Evolutionary conservation across 2,113 vertebrate species (phyloP), one percentile per base, ranked within the genome.

Genomic region (Sialia sialis): DNA sequence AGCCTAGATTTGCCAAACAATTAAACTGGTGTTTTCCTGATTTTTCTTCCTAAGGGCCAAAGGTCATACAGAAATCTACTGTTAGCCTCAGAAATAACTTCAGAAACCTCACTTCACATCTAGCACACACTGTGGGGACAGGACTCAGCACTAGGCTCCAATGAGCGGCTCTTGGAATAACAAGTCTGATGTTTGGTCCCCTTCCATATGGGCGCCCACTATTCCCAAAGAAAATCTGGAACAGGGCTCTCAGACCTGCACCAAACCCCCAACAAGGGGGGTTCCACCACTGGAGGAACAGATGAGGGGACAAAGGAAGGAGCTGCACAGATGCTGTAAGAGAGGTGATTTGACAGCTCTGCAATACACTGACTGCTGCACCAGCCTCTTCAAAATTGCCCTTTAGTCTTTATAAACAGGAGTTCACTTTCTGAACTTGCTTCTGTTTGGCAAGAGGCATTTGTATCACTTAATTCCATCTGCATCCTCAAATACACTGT

Each of bases 51-150:
- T 4, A 41, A 10, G 10, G 77, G 36, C 49, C 36, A 54, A 64
- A 62, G 8, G 16, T 66, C 36, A 43, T 14, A 49, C 3, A 9
- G 67, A 94, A 83, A 68, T 7, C 19, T 4, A 64, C 2, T 3
- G 39, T 83, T 41, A 51, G 19, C 74, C 73, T 87, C 16, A 69
- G 49, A 48, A 78, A 68, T 7, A 38, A 8, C 27, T 68, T 63
- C 30, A 93, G 59, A 81, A 93, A 49, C 30, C 20, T 54, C 51
- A 10, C 4, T 30, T 51, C 22, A 85, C 10, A 32, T 10, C 7
- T 0, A 58, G 54, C 25, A 51, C 54, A 43, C 46, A 3, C 0
- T 0, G 41, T 8, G 14, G 44, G 32, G 34, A 5, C 64, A 52
- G 8, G 4, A 48, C 70, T 75, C 74, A 59, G 58, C 34, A 26